Evolutionary conservation across 2,797 vertebrate species (phyloP).

Genomic region (Masticophis lateralis): DNA sequence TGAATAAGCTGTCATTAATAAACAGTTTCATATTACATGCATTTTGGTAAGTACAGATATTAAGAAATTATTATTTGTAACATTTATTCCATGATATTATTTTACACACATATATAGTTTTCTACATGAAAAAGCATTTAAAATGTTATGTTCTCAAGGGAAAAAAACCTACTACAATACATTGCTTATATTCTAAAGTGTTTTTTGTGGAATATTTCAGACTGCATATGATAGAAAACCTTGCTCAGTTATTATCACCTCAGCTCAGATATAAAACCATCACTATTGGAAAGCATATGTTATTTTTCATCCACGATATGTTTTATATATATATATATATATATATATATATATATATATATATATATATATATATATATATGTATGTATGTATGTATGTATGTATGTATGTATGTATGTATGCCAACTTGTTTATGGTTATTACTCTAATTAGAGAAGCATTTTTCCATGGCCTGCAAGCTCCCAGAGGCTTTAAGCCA

Average conservation of each 20-base stretch:
- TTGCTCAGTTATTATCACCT: not conserved
- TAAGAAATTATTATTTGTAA: not conserved
- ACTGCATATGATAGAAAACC: not conserved
- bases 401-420: too few species aligned
- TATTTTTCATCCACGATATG: not conserved
- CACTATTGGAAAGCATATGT: not conserved
- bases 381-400: too few species aligned
- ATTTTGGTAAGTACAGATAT: not conserved
- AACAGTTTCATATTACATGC: not conserved
- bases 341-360: too few species aligned
- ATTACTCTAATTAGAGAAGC: not conserved
- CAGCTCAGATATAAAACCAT: not conserved
- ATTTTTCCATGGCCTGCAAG: not conserved
- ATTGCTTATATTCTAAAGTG: not conserved
- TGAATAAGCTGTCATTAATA: not conserved
- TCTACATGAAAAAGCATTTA: not conserved
- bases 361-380: too few species aligned
- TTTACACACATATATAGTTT: not conserved
- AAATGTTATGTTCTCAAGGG: not conserved
- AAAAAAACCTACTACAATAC: too few species aligned
- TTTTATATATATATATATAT: not conserved
- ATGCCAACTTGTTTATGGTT: not conserved
- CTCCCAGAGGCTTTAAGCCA: not conserved
- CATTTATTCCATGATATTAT: not conserved
- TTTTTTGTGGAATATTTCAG: not conserved